phyloP scores from a whole-genome alignment of 2,888 invertebrate species.

The Coremacera marginata region DNA sequence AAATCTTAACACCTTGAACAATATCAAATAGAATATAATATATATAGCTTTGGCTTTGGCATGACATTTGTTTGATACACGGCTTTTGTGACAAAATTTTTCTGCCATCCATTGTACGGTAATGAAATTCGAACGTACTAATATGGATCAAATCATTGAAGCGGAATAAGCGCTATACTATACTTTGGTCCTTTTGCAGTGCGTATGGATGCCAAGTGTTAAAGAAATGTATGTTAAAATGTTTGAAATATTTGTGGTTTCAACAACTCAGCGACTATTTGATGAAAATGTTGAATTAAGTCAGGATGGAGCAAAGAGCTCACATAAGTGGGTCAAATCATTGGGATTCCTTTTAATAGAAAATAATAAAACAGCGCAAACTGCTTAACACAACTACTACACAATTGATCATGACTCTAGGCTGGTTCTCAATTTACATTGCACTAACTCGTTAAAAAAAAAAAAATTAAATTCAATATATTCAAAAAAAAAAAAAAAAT shows the following conservation, averaged over 20 bases:
- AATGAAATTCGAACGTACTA: conserved; percentile 38
- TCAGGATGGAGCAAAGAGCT: too few species aligned
- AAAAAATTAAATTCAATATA: background rate
- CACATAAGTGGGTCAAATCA: too few species aligned
- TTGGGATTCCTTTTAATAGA: too few species aligned
- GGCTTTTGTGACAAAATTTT: conserved; percentile 26
- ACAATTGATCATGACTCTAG: background rate
- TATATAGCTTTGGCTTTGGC: background rate
- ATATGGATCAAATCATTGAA: conserved; percentile 51
- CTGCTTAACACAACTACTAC: too few species aligned
- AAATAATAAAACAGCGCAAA: too few species aligned
- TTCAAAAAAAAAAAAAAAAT: conserved; percentile 3
- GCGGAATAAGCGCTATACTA: conserved; percentile 47
- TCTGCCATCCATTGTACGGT: conserved; percentile 22
- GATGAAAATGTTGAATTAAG: background rate
- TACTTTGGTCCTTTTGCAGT: background rate
- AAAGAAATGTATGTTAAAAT: background rate
- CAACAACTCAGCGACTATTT: background rate
- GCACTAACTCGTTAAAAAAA: background rate
- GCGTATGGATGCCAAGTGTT: conserved; percentile 1
- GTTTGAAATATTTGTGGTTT: background rate
- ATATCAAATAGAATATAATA: conserved; percentile 47
- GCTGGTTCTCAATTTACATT: background rate
- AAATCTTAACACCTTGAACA: conserved; percentile 68
- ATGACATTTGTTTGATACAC: conserved; percentile 11